phyloP scores from a whole-genome alignment of 1,140 invertebrate genomes.

The Tetragnatha versicolor region DNA sequence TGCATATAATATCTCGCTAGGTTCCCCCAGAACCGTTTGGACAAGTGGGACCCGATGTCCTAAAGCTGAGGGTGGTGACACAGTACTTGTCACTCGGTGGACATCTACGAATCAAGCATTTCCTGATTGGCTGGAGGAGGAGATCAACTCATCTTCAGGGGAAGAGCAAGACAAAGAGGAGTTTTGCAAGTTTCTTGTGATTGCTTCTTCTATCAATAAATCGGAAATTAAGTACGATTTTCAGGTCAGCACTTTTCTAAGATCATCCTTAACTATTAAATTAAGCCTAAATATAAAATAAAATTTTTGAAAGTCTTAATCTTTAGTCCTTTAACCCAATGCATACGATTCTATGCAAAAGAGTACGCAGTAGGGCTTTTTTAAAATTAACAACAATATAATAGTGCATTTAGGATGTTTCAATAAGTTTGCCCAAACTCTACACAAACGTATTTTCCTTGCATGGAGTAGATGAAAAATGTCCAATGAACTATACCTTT shows the following conservation, averaged over 20 bases:
- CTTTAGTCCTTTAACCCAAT: no score
- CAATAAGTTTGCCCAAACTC: no score
- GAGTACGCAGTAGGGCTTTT: no score
- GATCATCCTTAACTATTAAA: no score
- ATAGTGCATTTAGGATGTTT: no score
- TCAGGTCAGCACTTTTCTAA: background rate
- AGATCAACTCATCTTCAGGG: background rate
- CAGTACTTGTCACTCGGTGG: background rate
- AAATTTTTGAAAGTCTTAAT: no score
- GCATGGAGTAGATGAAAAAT: no score
- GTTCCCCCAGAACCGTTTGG: background rate
- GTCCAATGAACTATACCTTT: no score
- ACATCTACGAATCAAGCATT: background rate
- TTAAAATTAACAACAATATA: no score
- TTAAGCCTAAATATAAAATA: no score
- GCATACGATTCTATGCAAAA: no score
- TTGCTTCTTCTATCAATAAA: background rate
- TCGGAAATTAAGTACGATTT: constrained; percentile 5
- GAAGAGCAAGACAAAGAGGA: background rate
- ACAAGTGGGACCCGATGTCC: constrained; percentile 25
- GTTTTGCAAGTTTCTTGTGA: constrained; percentile 1
- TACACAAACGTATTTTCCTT: no score
- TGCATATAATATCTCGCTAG: background rate
- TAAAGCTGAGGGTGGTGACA: background rate
- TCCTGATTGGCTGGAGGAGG: constrained; percentile 5